A percentile compares a stretch with the other conserved stretches of the same genome.
phyloP scores from a whole-genome alignment of 1,140 invertebrate species.

The Dolichoris vasculosae region DNA sequence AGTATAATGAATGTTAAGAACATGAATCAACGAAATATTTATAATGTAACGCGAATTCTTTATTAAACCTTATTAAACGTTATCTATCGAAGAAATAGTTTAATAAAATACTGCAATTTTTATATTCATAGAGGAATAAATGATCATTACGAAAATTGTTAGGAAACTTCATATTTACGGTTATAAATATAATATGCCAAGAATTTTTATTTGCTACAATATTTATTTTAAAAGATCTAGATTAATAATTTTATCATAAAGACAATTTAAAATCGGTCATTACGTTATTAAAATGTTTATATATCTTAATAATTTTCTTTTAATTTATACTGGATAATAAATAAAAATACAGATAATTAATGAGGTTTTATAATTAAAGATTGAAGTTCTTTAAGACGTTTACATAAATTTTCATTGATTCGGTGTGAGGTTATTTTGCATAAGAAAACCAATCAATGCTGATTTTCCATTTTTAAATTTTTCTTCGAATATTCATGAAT shows the following conservation, averaged over 20 bases:
- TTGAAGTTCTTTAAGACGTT: neutral
- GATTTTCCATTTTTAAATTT: slow-evolving; percentile 15
- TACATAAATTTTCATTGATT: slow-evolving; percentile 4
- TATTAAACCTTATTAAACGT: too few relatives aligned
- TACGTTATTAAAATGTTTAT: neutral
- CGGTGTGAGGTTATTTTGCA: slow-evolving; percentile 16
- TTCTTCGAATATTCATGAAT: slow-evolving; percentile 40
- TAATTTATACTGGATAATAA: neutral
- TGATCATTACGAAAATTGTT: neutral
- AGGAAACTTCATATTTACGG: too few relatives aligned
- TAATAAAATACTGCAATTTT: neutral
- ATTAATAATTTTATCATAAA: neutral
- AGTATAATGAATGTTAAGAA: too few relatives aligned
- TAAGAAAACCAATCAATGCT: slow-evolving; percentile 36
- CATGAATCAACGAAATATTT: too few relatives aligned
- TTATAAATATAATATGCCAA: too few relatives aligned
- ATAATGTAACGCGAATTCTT: too few relatives aligned
- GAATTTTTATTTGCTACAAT: too few relatives aligned
- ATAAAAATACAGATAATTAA: neutral
- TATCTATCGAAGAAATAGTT: neutral
- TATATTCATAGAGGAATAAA: neutral
- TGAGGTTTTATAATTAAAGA: neutral
- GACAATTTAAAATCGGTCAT: neutral
- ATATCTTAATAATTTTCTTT: neutral
- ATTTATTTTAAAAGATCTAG: too few relatives aligned